phyloP scores from a whole-genome alignment of 2,797 vertebrate species.

The Centropyge bicolor region DNA sequence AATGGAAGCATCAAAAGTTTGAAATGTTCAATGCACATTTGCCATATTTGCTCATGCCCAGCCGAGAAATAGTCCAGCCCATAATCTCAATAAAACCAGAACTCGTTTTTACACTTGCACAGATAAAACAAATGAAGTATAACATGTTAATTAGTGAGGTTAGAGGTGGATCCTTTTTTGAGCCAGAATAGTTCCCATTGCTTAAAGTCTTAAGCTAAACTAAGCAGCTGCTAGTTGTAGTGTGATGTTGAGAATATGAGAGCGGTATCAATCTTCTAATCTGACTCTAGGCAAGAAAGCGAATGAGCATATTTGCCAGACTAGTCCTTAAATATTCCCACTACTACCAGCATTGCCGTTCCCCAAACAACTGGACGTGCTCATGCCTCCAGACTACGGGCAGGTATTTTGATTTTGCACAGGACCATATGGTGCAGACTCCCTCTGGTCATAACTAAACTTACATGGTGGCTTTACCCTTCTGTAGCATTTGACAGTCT shows the following conservation, averaged over 20 bases:
- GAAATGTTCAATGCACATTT: neutral
- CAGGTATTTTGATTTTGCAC: constrained; percentile 70
- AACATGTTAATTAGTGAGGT: neutral
- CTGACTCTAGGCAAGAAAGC: neutral
- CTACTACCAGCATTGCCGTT: constrained; percentile 50
- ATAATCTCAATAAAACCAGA: neutral
- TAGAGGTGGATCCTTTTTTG: neutral
- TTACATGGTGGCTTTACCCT: constrained; percentile 70
- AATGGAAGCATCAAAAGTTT: neutral
- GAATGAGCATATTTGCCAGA: neutral
- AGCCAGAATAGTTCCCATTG: no score
- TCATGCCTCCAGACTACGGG: constrained; percentile 52
- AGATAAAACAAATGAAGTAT: neutral
- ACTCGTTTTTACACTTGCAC: neutral
- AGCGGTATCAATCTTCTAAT: neutral
- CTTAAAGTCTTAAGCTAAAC: constrained; percentile 9
- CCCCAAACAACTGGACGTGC: constrained; percentile 43
- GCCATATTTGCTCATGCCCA: neutral
- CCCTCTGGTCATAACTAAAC: constrained; percentile 59
- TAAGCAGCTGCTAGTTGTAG: neutral
- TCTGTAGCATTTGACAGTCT: constrained; percentile 75
- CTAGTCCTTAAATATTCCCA: constrained; percentile 13
- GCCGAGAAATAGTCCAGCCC: neutral
- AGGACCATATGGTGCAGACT: constrained; percentile 56
- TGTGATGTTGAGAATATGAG: neutral